Evolutionary conservation across 2,113 vertebrate genomes (phyloP), one percentile per base, ranked within the genome.

Genomic region (Melanerpes aurifrons): DNA sequence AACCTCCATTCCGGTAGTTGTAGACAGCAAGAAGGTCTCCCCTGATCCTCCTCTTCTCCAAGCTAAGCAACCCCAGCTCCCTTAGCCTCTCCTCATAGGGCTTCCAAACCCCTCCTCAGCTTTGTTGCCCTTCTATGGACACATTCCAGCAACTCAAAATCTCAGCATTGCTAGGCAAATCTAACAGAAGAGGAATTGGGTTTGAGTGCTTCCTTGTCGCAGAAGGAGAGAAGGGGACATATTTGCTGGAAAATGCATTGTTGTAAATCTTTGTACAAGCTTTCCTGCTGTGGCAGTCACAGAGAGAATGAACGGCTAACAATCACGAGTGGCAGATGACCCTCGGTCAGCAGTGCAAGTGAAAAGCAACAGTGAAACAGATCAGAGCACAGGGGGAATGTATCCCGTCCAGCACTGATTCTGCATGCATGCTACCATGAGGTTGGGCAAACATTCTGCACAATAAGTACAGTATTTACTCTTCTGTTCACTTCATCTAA

Each of bases 401-500:
- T 63, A 76, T 81, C 58, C 68, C 1, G 0, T 25, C 28, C 37
- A 69, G 35, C 45, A 48, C 21, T 57, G 62, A 29, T 58, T 86
- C 54, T 47, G 13, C 35, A 29, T 26, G 71, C 24, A 37, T 4
- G 10, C 37, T 67, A 2, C 1, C 2, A 7, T 53, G 18, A 19
- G 40, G 12, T 2, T 72, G 35, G 26, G 48, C 43, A 85, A 88
- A 87, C 12, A n/a, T 62, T 89, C 92, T 87, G 4, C n/a, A 8
- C 22, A 20, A 10, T 6, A 45, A 70, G 29, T 54, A 26, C 26
- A 29, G 16, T 8, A 37, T 28, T 81, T 47, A 32, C 5, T 7
- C 14, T 6, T 82, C 28, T 0, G 0, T 3, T 1, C 7, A 3
- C 11, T 58, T 94, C 47, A 67, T 24, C 13, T 10, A 31, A 48